phyloP scores from a whole-genome alignment of 2,888 invertebrate genomes.

The Mimachlamys varia region DNA sequence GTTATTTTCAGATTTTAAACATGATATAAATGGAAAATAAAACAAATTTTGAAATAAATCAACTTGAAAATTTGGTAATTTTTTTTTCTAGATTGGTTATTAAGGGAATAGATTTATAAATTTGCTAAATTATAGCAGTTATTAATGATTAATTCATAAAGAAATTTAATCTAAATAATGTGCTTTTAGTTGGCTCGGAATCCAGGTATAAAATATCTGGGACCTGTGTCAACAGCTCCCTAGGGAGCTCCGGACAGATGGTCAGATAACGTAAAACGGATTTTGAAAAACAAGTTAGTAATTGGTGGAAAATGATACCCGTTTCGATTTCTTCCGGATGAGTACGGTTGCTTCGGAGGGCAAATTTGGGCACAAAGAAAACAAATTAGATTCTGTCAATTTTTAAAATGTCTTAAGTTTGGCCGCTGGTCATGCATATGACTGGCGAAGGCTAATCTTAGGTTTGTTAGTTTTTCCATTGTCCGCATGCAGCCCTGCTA shows the following conservation, averaged over 20 bases:
- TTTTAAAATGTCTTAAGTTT: conserved; percentile 36
- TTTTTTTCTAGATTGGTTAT: background rate
- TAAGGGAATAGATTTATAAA: background rate
- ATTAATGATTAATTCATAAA: background rate
- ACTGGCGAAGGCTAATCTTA: background rate
- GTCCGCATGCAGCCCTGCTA: background rate
- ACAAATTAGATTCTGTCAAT: conserved; percentile 36
- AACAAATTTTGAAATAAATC: background rate
- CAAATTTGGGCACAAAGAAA: conserved; percentile 9
- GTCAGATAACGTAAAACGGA: conserved; percentile 8
- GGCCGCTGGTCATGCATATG: background rate
- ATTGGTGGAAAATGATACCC: conserved; percentile 36
- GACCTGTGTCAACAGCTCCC: conserved; percentile 3
- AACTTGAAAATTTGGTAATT: background rate
- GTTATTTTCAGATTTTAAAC: background rate
- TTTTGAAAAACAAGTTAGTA: conserved; percentile 34
- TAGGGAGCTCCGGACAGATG: background rate
- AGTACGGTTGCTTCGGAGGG: conserved; percentile 8
- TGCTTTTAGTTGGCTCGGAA: background rate
- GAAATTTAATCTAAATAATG: background rate
- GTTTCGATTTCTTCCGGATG: conserved; percentile 34
- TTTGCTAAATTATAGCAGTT: background rate
- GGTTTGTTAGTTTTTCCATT: conserved; percentile 24
- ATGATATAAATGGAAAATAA: background rate
- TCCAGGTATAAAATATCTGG: background rate